These are phyloP conservation scores for Beris chalybata DNA, from an alignment of 2,888 invertebrate genomes.

Conservation along the genomic window DNA sequence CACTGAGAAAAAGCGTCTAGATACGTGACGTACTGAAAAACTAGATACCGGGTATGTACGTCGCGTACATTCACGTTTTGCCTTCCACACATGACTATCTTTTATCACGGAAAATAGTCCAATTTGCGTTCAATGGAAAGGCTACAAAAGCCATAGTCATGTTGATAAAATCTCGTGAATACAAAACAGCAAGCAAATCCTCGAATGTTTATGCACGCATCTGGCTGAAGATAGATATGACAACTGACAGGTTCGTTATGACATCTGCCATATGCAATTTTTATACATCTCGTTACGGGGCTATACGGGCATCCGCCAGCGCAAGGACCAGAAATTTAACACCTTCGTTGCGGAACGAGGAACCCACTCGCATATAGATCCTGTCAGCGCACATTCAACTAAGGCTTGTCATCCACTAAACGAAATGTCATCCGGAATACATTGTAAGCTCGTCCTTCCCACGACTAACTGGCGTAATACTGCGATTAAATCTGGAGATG, in stretches of 20 bases:
- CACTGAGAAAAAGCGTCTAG: too few relatives aligned
- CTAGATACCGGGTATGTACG: not conserved
- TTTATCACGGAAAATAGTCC: conserved; percentile 24
- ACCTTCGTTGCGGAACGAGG: too few relatives aligned
- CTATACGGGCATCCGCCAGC: too few relatives aligned
- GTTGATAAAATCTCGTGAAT: conserved; percentile 27
- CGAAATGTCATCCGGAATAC: too few relatives aligned
- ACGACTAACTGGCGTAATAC: too few relatives aligned
- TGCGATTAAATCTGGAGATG: too few relatives aligned
- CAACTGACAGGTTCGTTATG: conserved; percentile 30
- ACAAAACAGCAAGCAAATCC: conserved; percentile 21
- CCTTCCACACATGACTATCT: conserved; percentile 8
- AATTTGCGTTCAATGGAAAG: conserved; percentile 25
- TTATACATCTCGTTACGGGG: conserved; percentile 15
- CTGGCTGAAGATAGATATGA: conserved; percentile 20
- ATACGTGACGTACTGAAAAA: too few relatives aligned
- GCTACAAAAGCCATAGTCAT: conserved; percentile 19
- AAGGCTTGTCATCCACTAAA: too few relatives aligned
- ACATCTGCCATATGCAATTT: conserved; percentile 30
- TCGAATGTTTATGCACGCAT: conserved; percentile 25
- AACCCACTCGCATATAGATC: too few relatives aligned
- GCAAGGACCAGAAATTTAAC: too few relatives aligned
- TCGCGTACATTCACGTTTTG: not conserved
- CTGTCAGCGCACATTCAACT: too few relatives aligned
- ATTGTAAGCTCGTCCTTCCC: too few relatives aligned